Base-by-base conservation (phyloP, 1,140 invertebrate genomes). In the Aphelenchoides besseyi region DNA sequence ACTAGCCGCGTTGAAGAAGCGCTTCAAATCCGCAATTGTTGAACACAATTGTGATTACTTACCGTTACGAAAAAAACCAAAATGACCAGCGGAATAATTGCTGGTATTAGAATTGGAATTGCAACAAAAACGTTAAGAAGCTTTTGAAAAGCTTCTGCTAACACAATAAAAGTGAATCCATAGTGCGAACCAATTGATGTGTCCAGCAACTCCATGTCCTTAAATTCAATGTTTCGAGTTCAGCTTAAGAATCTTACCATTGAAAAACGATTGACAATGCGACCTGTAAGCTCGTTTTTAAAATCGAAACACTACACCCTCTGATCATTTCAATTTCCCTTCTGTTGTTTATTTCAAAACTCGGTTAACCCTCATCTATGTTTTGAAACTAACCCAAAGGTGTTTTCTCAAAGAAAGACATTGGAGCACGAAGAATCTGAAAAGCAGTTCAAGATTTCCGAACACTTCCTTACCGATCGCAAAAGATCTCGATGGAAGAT, bases 361-460 rank as follows among this genome's bases (percentile, higher is more conserved):
- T n/a, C n/a, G n/a, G n/a, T n/a, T n/a, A n/a, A n/a, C n/a, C n/a
- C n/a, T n/a, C n/a, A n/a, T n/a, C n/a, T n/a, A n/a, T n/a, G n/a
- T n/a, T n/a, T n/a, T n/a, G n/a, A n/a, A n/a, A n/a, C n/a, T n/a
- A n/a, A n/a, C 92, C 92, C 70, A 90, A 84, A 55, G 92, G 92
- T 76, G 92, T 93, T 76, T 91, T 89, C 86, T 94, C 92, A 88
- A 92, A 94, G 87, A 93, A 93, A 74, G 88, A 84, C 87, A 89
- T 89, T 52, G 92, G 92, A 75, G 89, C 88, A 74, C 89, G 89
- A 23, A 89, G 74, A 30, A 88, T n/a, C n/a, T n/a, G n/a, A n/a
- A n/a, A n/a, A n/a, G n/a, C n/a, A n/a, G n/a, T n/a, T n/a, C n/a
- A n/a, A n/a, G n/a, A n/a, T n/a, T n/a, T n/a, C n/a, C n/a, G n/a